Evolutionary conservation across 2,797 vertebrate species (phyloP), one percentile per base, ranked within the genome.

Genomic region (Molossus alvarezi): DNA sequence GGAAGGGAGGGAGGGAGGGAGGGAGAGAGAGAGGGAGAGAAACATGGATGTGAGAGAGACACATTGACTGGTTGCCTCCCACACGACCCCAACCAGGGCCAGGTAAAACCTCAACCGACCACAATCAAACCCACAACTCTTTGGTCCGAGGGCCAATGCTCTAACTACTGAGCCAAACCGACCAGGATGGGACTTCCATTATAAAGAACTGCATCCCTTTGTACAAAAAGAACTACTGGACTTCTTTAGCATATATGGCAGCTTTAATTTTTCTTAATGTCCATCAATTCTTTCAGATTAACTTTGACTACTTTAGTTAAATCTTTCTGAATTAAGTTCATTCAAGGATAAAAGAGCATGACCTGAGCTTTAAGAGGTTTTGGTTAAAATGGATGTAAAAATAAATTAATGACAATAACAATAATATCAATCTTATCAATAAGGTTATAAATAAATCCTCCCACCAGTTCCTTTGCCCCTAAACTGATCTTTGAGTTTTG

Each of bases 381-480:
- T 51, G 9, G 72, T 48, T 79, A 51, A 84, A 91, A 90, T 0
- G 41, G 64, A 83, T 58, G 21, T 25, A 81, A 93, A 80, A 86
- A 64, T 79, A 93, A 72, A 65, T 65, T 67, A 73, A 84, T 79
- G 20, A 53, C 23, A 90, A 51, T 65, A 92, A 58, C 20, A 57
- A 64, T 33, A 89, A 55, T 33, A 72, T 77, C 11, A 58, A 15
- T 48, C 15, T 75, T 37, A 92, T 57, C 57, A 86, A 48, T 37
- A 75, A 48, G 25, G 27, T 67, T 83, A 83, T 62, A 75, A 90
- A 69, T 75, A 79, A 69, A 80, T 53, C 14, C 60, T 64, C 45
- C 37, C 27, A 69, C 21, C 10, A 69, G 64, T 84, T 37, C 41
- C 55, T 83, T 87, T 87, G 80, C 29, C 37, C 65, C 15, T 81